These are phyloP conservation scores for Scomber japonicus DNA, from an alignment of 2,113 vertebrate species.

Conservation along the genomic window DNA sequence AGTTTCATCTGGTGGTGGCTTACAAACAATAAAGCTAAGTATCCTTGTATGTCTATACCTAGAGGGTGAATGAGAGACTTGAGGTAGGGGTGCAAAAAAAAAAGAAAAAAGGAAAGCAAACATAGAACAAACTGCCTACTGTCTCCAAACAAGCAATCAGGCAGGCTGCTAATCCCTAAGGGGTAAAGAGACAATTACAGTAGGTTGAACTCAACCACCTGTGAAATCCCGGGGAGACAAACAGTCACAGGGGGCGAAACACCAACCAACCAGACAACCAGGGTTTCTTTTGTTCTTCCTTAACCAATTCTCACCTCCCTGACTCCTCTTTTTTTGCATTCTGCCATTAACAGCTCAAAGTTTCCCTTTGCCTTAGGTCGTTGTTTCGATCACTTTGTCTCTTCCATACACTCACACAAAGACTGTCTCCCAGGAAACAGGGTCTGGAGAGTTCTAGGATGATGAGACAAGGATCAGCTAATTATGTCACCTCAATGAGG, in stretches of 20 bases:
- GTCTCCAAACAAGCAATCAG: constrained; percentile 16
- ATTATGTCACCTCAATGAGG: constrained; percentile 51
- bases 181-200: constrained; percentile 32
- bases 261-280: constrained; percentile 1
- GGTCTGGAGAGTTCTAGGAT: constrained; percentile 47
- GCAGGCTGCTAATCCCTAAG: constrained; percentile 15
- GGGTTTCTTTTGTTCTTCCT: neutral
- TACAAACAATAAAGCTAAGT: no score
- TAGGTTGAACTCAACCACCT: constrained; percentile 16
- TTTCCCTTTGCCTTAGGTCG: neutral
- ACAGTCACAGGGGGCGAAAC: neutral
- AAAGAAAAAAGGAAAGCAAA: neutral
- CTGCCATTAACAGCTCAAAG: neutral
- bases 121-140: constrained; percentile 9
- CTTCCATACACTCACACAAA: neutral
- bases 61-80: constrained; percentile 1
- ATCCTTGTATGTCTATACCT: constrained; percentile 19
- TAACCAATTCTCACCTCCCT: neutral
- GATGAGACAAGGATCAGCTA: constrained; percentile 59
- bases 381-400: constrained; percentile 29
- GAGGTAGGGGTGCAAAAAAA: neutral
- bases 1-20: constrained; percentile 29
- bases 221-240: neutral
- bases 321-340: constrained; percentile 14
- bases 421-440: constrained; percentile 30